phyloP scores from a whole-genome alignment of 2,113 vertebrate species.

The Oncorhynchus mykiss region DNA sequence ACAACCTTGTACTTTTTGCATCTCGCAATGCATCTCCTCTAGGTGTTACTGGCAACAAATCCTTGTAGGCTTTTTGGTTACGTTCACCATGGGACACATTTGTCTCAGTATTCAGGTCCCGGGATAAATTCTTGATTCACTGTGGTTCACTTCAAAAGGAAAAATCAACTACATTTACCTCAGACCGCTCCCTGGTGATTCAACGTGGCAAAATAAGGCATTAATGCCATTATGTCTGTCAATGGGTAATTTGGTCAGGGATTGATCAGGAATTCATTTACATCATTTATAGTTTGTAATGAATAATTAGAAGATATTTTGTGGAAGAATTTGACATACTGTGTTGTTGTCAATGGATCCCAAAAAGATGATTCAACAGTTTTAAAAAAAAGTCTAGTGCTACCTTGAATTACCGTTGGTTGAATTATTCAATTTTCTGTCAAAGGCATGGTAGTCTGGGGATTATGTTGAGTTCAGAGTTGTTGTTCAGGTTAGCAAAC shows the following conservation, averaged over 20 bases:
- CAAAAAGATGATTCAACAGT: no score
- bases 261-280: not conserved
- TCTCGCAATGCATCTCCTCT: slow-evolving; percentile 24
- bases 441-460: no score
- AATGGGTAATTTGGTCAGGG: not conserved
- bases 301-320: not conserved
- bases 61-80: slow-evolving; percentile 11
- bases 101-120: slow-evolving; percentile 13
- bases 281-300: not conserved
- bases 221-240: not conserved
- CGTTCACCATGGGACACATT: slow-evolving; percentile 32
- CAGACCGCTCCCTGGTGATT: slow-evolving; percentile 24
- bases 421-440: no score
- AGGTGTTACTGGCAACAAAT: slow-evolving; percentile 24
- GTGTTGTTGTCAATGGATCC: no score
- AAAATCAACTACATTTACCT: slow-evolving; percentile 32
- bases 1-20: slow-evolving; percentile 30
- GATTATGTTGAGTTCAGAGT: no score
- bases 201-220: slow-evolving; percentile 12
- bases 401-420: no score
- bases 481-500: no score
- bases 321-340: no score
- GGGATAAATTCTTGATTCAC: slow-evolving; percentile 35
- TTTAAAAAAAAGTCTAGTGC: no score
- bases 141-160: slow-evolving; percentile 29